Percentiles rank a stretch among this genome's conserved stretches.
These are phyloP conservation scores for Pammene aurita DNA, from an alignment of 2,888 invertebrate genomes.

Conservation along the genomic window DNA sequence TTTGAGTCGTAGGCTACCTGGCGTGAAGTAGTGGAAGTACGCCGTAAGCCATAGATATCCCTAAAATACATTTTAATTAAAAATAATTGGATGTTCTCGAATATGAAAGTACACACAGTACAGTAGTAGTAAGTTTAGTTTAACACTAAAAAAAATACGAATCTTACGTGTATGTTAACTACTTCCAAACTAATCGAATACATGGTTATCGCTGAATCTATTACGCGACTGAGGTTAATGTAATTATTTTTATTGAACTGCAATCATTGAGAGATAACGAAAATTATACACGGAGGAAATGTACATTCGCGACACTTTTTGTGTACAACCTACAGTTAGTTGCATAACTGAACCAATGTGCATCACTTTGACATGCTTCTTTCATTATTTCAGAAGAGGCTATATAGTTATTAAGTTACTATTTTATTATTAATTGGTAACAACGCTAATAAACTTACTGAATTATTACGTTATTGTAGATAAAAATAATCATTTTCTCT, in stretches of 20 bases:
- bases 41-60: slow-evolving; percentile 56
- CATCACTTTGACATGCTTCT: no score
- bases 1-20: slow-evolving; percentile 60
- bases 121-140: neutral
- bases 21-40: slow-evolving; percentile 62
- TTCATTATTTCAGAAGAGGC: no score
- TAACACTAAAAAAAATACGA: neutral
- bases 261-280: slow-evolving; percentile 41
- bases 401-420: no score
- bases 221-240: slow-evolving; percentile 23
- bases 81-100: no score
- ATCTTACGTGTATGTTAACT: slow-evolving; percentile 53
- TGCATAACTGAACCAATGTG: no score
- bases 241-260: slow-evolving; percentile 30
- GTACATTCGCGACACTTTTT: no score
- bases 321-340: no score
- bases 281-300: slow-evolving; percentile 3
- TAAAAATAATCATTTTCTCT: no score
- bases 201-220: slow-evolving; percentile 34
- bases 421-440: no score
- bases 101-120: neutral
- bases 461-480: no score
- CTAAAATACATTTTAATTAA: slow-evolving; percentile 51
- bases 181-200: slow-evolving; percentile 53
- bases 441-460: no score